Percentiles rank a stretch among this genome's conserved stretches.
These are phyloP conservation scores for Drosophila sordidapex DNA, from an alignment of 2,888 invertebrate species.

Conservation along the genomic window DNA sequence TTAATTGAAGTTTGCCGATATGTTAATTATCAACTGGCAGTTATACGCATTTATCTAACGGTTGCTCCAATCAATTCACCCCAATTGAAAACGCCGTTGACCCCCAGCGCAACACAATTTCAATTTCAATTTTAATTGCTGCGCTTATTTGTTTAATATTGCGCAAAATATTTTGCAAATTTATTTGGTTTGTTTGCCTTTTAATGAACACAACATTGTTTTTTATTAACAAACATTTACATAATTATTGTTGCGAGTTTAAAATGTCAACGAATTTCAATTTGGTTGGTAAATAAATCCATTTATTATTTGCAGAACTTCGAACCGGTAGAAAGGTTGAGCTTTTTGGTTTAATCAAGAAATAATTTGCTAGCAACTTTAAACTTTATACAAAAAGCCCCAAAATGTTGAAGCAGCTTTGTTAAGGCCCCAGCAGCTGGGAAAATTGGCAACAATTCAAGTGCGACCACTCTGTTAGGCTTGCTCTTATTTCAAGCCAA, in stretches of 20 bases:
- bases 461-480: background rate
- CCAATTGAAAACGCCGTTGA: background rate
- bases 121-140: conserved; percentile 12
- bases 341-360: background rate
- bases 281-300: conserved; percentile 17
- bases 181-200: conserved; percentile 40
- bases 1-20: conserved; percentile 82
- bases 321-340: background rate
- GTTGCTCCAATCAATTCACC: conserved; percentile 8
- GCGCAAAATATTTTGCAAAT: conserved; percentile 29
- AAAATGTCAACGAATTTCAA: conserved; percentile 13
- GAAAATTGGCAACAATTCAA: conserved; percentile 26
- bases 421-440: background rate
- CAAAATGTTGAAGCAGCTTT: background rate
- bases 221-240: conserved; percentile 35
- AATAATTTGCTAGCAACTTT: background rate
- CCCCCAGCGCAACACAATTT: conserved; percentile 12
- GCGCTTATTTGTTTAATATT: conserved; percentile 28
- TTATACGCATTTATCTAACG: conserved; percentile 50
- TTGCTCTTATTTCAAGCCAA: conserved; percentile 18
- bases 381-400: background rate
- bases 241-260: conserved; percentile 23
- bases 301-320: background rate
- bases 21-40: conserved; percentile 74
- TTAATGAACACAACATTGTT: conserved; percentile 46